phyloP scores from a whole-genome alignment of 2,888 invertebrate species.

The Caenorhabditis macrosperma region DNA sequence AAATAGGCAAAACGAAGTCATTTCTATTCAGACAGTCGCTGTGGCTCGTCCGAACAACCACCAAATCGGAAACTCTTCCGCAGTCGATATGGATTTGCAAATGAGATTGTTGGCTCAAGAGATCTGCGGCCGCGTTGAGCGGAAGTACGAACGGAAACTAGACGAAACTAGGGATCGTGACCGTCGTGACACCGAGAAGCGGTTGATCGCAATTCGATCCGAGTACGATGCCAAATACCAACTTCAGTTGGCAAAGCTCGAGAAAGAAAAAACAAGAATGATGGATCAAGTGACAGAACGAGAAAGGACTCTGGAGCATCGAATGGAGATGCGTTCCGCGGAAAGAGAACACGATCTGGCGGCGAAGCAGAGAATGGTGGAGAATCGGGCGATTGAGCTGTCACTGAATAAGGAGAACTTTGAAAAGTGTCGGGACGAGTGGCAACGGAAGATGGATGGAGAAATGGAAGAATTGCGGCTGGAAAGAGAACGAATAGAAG shows the following conservation, averaged over 20 bases:
- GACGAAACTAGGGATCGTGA: slow-evolving; percentile 53
- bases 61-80: slow-evolving; percentile 24
- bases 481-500: slow-evolving; percentile 44
- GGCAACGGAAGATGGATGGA: slow-evolving; percentile 34
- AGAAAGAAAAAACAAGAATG: slow-evolving; percentile 50
- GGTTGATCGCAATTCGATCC: slow-evolving; percentile 47
- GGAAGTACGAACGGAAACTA: slow-evolving; percentile 55
- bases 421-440: slow-evolving; percentile 54
- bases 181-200: slow-evolving; percentile 48
- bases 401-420: slow-evolving; percentile 55
- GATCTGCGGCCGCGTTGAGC: slow-evolving; percentile 50
- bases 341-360: slow-evolving; percentile 49
- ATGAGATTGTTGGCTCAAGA: slow-evolving; percentile 62
- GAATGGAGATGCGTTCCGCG: slow-evolving; percentile 42
- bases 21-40: slow-evolving; percentile 18
- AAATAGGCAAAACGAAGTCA: not conserved
- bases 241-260: slow-evolving; percentile 45
- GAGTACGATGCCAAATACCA: slow-evolving; percentile 55
- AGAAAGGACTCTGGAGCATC: slow-evolving; percentile 51
- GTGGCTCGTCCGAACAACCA: slow-evolving; percentile 56
- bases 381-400: slow-evolving; percentile 59
- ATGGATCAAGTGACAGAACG: slow-evolving; percentile 49
- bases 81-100: slow-evolving; percentile 47
- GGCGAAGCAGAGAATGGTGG: slow-evolving; percentile 40
- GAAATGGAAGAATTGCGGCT: slow-evolving; percentile 45